Base-by-base conservation (phyloP, 2,888 invertebrate genomes). In the Lampropteryx suffumata region DNA sequence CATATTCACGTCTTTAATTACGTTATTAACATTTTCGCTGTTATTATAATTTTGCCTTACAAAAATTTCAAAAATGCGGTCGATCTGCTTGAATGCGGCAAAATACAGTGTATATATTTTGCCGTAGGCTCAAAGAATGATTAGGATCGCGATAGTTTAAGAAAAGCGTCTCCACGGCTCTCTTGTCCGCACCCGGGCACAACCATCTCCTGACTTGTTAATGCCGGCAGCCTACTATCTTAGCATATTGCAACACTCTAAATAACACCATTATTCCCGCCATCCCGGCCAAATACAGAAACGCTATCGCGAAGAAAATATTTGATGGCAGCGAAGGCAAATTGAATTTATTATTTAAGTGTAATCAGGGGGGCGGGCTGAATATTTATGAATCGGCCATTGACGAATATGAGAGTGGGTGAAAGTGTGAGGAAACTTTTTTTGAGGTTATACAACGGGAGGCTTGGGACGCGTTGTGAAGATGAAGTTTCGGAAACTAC, bases 131-230 rank as follows among this genome's bases (percentile, higher is more conserved):
- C n/a, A n/a, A n/a, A n/a, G n/a, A 17, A 17, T 17, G 17, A 17
- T 17, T 17, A 17, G 2, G 17, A 17, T 17, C 17, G 17, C 3
- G 4, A 7, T 6, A 24, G 6, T 24, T 7, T 12, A 11, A 17
- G 17, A 10, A 34, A 6, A 11, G 17, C 7, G 10, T 11, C 79
- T 88, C 85, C 61, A 78, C 61, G 0, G 33, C 13, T 35, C 36
- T 26, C 57, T 4, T 53, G 67, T 57, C 61, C 75, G 56, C 62
- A 51, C 60, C 66, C 67, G 73, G 69, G 80, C 76, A 78, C 82
- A 77, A 77, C 84, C 84, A 87, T 85, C 90, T 87, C 77, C 77
- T 89, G 89, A 89, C 89, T 89, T 87, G 87, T 89, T 90, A 89
- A 89, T 88, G 83, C 81, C 73, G 69, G 69, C 82, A 80, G 84